phyloP scores from a whole-genome alignment of 2,113 vertebrate species.

The Alethe castanea region DNA sequence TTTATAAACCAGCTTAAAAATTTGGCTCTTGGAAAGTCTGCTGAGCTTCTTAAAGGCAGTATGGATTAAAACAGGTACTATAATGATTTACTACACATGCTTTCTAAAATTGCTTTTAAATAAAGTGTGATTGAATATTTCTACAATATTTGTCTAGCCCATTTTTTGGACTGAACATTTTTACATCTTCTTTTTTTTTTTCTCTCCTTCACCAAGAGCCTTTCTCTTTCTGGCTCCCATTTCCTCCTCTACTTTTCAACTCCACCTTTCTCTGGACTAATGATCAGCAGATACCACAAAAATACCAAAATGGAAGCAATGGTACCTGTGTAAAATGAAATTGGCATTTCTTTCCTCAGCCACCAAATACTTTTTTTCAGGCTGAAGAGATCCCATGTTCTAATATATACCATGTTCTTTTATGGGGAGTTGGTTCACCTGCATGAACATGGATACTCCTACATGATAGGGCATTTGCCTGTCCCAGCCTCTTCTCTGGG shows the following conservation, averaged over 20 bases:
- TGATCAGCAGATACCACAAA: background rate
- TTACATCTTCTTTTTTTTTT: background rate
- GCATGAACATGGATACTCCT: background rate
- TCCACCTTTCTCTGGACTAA: background rate
- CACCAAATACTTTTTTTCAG: background rate
- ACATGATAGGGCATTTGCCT: background rate
- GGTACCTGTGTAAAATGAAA: background rate
- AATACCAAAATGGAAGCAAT: background rate
- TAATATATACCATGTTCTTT: background rate
- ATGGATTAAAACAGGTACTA: background rate
- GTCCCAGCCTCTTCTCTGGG: background rate
- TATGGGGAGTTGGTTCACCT: rapidly evolving
- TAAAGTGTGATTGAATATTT: background rate
- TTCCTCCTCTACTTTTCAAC: background rate
- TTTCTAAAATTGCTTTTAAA: background rate
- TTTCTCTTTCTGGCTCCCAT: background rate
- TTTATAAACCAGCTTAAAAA: background rate
- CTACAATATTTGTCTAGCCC: background rate
- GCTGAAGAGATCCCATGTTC: background rate
- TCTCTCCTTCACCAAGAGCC: background rate
- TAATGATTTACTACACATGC: background rate
- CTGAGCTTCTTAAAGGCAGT: background rate
- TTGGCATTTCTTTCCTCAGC: background rate
- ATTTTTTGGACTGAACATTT: background rate
- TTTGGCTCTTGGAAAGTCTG: background rate